Conservation (phyloP, 2,113 vertebrate genomes). For the Chunga burmeisteri region DNA sequence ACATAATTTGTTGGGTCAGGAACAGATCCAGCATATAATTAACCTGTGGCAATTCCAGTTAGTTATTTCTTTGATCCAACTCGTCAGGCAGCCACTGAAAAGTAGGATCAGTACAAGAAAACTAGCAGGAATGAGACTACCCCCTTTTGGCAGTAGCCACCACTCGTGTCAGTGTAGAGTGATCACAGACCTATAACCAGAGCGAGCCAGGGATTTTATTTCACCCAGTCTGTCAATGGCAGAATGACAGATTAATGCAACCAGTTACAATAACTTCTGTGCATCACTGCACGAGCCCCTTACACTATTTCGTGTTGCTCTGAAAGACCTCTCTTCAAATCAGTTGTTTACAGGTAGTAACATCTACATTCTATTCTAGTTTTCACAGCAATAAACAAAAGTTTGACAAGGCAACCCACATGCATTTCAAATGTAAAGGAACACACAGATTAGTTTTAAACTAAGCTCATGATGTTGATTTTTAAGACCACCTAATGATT, state of each 20-base stretch:
- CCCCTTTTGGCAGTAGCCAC: background rate
- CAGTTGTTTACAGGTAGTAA: background rate
- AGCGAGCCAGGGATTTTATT: background rate
- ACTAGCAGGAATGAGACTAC: background rate
- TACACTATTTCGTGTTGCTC: background rate
- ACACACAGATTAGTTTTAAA: background rate
- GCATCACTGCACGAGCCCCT: accelerated
- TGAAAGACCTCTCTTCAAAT: background rate
- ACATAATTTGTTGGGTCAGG: background rate
- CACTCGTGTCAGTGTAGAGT: background rate
- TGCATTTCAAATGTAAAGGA: background rate
- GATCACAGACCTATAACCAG: background rate
- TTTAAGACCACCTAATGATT: background rate
- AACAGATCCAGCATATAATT: background rate
- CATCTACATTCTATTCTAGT: background rate
- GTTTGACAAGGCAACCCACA: background rate
- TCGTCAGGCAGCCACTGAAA: background rate
- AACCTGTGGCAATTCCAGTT: background rate
- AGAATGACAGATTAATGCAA: background rate
- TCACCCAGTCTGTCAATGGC: background rate
- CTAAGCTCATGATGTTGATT: background rate
- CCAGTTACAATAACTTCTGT: background rate
- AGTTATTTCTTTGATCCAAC: background rate
- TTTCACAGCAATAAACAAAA: background rate
- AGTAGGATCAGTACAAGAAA: background rate